Evolutionary conservation across 2,113 vertebrate species (phyloP), one percentile per base, ranked within the genome.

Genomic region (Excalfactoria chinensis): DNA sequence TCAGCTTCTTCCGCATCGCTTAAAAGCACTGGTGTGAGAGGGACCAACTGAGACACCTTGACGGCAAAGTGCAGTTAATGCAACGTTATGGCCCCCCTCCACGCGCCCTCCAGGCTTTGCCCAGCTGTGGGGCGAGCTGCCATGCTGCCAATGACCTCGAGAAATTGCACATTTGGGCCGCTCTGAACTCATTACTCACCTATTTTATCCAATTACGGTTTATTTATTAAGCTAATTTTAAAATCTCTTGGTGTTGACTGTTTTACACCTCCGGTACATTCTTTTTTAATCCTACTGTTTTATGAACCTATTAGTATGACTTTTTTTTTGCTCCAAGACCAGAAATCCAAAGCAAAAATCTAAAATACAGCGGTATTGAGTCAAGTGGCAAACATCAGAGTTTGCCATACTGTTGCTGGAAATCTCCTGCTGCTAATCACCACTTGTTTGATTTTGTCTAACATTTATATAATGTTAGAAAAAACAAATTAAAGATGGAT

Each of bases 401-500:
- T 74, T 91, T 89, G 71, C 85, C 58, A 19, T 44, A 91, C 69
- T 26, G 13, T 68, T 83, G 46, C 0, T 92, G 88, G 86, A 93
- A 94, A 96, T 86, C 25, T 76, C 32, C 64, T 85, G 62, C 67
- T 85, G 35, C 46, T 89, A 85, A 92, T 78, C 73, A 58, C 82
- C n/a, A 43, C 62, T 37, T 95, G 37, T 58, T 92, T 92, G 44
- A 55, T 79, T 89, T 66, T 89, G 81, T 78, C 73, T 93, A 89
- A 92, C 94, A 37, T 68, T 37, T 8, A 91, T 82, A 69, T 48
- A 75, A 37, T 74, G 16, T 86, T 89, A 70, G 71, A 93, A 95
- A 37, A 96, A 81, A 15, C 35, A 94, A 77, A 95, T 79, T 79
- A 92, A 97, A 95, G 74, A 82, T 66, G 18, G 96, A 69, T 55